Percentiles rank a stretch among this genome's conserved stretches.
Conservation (phyloP, 2,888 invertebrate species). For the Tyria jacobaeae region DNA sequence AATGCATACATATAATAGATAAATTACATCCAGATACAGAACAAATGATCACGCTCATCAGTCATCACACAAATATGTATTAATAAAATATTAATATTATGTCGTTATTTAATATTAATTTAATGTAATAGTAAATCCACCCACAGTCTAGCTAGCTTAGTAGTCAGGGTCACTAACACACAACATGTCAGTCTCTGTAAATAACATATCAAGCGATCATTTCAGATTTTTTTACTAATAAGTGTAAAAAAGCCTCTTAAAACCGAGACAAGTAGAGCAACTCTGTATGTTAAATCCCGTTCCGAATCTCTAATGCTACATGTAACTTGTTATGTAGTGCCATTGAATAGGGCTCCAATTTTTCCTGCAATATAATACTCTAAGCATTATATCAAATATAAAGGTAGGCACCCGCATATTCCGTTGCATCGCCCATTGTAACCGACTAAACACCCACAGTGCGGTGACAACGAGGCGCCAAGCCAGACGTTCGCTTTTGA, state of each 20-base stretch:
- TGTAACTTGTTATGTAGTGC: neutral
- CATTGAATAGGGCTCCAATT: neutral
- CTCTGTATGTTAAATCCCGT: neutral
- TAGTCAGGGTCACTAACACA: no score
- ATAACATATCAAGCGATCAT: neutral
- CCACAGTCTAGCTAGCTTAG: no score
- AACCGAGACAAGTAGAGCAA: neutral
- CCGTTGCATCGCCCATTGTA: slow-evolving; percentile 42
- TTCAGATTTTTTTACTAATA: neutral
- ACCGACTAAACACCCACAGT: slow-evolving; percentile 50
- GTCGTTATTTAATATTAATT: no score
- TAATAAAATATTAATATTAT: no score
- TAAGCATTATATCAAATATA: slow-evolving; percentile 15
- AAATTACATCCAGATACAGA: no score
- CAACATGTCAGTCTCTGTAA: no score
- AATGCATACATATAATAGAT: no score
- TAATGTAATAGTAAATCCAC: no score
- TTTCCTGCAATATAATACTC: slow-evolving; percentile 13
- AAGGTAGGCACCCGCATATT: slow-evolving; percentile 17
- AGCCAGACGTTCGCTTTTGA: slow-evolving; percentile 55
- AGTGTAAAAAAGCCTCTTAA: neutral
- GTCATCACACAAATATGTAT: no score
- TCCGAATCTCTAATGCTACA: neutral
- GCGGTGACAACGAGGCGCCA: slow-evolving; percentile 57
- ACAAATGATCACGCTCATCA: no score